Conservation (phyloP, 2,888 invertebrate species). For the Acronicta leporina region DNA sequence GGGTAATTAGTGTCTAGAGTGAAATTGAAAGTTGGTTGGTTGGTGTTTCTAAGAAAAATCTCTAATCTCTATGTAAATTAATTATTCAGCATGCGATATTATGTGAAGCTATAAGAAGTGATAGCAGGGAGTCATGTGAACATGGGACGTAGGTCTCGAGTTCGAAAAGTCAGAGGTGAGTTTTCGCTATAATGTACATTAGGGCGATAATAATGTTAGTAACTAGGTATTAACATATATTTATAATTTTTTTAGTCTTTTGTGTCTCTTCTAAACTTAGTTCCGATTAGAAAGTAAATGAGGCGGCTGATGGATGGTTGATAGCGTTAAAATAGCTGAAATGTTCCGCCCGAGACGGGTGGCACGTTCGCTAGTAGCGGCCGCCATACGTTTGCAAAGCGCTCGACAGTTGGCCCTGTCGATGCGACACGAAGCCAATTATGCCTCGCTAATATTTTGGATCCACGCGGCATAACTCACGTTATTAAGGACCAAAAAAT, state of each 20-base stretch:
- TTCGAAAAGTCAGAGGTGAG: too few relatives aligned
- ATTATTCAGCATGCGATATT: not conserved
- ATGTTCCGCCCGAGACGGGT: slow-evolving; percentile 33
- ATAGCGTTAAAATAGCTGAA: slow-evolving; percentile 39
- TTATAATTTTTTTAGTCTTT: slow-evolving; percentile 8
- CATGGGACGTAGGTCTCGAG: too few relatives aligned
- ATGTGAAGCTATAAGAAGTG: too few relatives aligned
- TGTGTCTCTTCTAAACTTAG: slow-evolving; percentile 10
- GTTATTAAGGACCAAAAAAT: slow-evolving; percentile 21
- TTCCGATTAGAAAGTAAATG: slow-evolving; percentile 30
- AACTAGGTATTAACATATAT: too few relatives aligned
- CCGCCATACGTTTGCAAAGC: slow-evolving; percentile 29
- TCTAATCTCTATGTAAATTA: not conserved
- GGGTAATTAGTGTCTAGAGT: slow-evolving; percentile 38
- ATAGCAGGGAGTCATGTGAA: too few relatives aligned
- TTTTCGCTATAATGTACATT: too few relatives aligned
- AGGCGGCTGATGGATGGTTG: slow-evolving; percentile 41
- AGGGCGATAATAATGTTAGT: too few relatives aligned
- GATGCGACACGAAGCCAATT: slow-evolving; percentile 44
- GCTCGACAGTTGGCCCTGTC: slow-evolving; percentile 35
- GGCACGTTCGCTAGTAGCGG: slow-evolving; percentile 21
- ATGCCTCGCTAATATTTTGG: slow-evolving; percentile 39
- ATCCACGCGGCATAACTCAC: slow-evolving; percentile 16
- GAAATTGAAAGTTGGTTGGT: slow-evolving; percentile 33
- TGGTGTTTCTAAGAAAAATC: slow-evolving; percentile 7